Evolutionary conservation across 2,797 vertebrate genomes (phyloP), one percentile per base, ranked within the genome.

Genomic region (Paramormyrops hopkinsi): DNA sequence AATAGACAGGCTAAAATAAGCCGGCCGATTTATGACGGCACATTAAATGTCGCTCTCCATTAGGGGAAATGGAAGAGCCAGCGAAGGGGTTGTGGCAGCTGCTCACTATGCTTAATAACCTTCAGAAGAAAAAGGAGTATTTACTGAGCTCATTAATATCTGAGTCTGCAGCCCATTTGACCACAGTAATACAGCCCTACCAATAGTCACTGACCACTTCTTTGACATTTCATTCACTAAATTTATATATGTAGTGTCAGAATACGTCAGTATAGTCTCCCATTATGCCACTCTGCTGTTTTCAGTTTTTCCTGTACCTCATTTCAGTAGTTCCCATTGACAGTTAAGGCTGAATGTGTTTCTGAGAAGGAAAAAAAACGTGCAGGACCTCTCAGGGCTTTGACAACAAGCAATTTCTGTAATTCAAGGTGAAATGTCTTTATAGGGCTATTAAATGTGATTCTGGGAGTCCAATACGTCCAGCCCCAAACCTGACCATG

Each of bases 71-170:
- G 89, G 86, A 90, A 54, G 44, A 83, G 73, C 17, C 33, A 41
- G 50, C 2, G 51, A 14, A 48, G 62, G 22, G 85, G 33, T 29
- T 65, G 22, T 14, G 76, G 53, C 65, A 87, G 46, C 37, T 51
- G 62, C 51, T 25, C 25, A n/a, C 3, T 51, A 29, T 51, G 65
- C 85, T 84, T 89, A 88, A 90, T 90, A 88, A 37, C 88, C 87
- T 62, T 86, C 83, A 50, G 79, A 25, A 85, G 65, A 54, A 73
- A 85, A 48, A 87, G 41, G 41, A 86, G 73, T 88, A 89, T 91
- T 89, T 90, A 90, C 88, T n/a, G 85, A 54, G 86, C 76, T 87
- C 79, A 90, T 90, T 89, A 87, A 87, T 90, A 76, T 33, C 56
- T 87, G 69, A 89, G 53, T 54, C 65, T 59, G 56, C 29, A 37